Evolutionary conservation across 2,797 vertebrate species (phyloP).

Genomic region (Ambastaia sidthimunki): DNA sequence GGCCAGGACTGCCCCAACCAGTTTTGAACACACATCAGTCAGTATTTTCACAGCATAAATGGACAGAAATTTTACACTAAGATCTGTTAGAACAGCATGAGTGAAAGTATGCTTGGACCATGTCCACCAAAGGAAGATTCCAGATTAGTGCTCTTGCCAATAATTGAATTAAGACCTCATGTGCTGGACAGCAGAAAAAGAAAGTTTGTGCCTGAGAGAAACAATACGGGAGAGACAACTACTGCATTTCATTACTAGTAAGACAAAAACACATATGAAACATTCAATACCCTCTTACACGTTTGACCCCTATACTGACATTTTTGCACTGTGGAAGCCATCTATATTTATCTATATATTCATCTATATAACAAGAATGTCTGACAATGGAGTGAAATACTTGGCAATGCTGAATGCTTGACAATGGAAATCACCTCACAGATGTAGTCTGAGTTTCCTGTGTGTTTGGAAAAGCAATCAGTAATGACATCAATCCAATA

Average conservation of each 20-base stretch:
- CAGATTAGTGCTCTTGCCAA: conserved; percentile 78
- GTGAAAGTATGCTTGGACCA: conserved; percentile 86
- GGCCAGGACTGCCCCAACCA: conserved; percentile 58
- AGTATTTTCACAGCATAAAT: conserved; percentile 83
- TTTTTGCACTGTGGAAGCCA: background rate
- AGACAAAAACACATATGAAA: conserved; percentile 27
- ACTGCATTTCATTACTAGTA: conserved; percentile 64
- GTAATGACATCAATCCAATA: conserved; percentile 60
- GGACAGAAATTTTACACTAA: conserved; percentile 85
- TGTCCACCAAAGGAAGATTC: conserved; percentile 81
- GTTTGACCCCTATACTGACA: conserved; percentile 16
- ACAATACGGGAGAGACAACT: conserved; percentile 65
- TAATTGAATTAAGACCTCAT: conserved; percentile 86
- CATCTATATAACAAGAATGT: background rate
- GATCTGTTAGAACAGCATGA: conserved; percentile 83
- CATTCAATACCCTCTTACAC: background rate
- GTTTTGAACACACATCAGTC: conserved; percentile 71
- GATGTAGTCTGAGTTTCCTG: background rate
- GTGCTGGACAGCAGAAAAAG: conserved; percentile 75
- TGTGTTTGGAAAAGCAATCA: conserved; percentile 36
- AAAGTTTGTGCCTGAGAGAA: conserved; percentile 69
- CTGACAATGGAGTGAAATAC: background rate
- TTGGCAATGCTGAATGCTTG: too few species aligned
- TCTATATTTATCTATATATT: background rate
- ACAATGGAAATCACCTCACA: background rate